Conservation (phyloP, 2,113 vertebrate genomes). For the Hydrochoerus hydrochaeris region DNA sequence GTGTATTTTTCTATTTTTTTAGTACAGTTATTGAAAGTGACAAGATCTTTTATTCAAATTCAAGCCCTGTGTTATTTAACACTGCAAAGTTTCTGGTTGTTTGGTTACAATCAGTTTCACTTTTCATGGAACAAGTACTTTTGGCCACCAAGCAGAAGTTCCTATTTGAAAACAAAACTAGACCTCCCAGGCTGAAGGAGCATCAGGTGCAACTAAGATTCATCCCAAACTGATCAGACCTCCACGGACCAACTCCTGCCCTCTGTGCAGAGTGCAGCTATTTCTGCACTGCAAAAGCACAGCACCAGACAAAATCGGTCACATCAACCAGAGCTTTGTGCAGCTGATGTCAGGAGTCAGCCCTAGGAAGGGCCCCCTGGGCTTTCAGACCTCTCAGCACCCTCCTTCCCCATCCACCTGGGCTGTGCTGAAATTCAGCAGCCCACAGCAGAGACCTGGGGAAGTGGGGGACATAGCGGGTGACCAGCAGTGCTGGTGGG, state of each 20-base stretch:
- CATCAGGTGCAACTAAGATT: not conserved
- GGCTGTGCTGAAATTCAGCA: not conserved
- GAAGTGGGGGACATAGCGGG: not conserved
- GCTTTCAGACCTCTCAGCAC: not conserved
- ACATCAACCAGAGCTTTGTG: not conserved
- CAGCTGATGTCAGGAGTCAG: no score
- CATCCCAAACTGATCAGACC: not conserved
- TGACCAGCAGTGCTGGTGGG: not conserved
- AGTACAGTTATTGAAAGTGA: not conserved
- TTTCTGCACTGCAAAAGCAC: not conserved
- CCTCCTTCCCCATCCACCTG: not conserved
- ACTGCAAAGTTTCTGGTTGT: not conserved
- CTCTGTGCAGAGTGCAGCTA: not conserved
- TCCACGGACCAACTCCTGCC: not conserved
- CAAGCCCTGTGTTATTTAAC: not conserved
- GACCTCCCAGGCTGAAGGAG: not conserved
- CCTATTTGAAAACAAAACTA: not conserved
- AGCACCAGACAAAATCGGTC: not conserved
- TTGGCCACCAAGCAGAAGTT: not conserved
- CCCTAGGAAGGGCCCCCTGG: not conserved
- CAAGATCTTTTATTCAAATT: not conserved
- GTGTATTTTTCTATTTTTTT: not conserved
- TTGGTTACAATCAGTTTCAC: not conserved
- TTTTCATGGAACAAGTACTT: not conserved
- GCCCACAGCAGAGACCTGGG: not conserved